Percentiles rank a stretch among this genome's conserved stretches.
phyloP scores from a whole-genome alignment of 1,140 invertebrate genomes.

The Cepaea nemoralis region DNA sequence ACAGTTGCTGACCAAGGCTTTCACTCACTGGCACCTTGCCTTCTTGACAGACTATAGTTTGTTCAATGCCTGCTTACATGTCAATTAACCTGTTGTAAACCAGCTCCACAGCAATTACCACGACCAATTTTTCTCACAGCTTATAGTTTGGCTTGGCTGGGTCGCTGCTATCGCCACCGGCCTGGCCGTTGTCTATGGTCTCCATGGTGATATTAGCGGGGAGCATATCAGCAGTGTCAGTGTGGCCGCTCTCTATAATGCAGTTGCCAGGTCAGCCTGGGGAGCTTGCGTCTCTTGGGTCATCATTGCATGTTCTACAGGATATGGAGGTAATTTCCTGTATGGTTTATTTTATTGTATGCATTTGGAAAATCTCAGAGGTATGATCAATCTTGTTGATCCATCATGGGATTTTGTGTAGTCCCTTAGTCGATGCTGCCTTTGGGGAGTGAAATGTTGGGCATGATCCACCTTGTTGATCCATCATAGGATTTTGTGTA shows the following conservation, averaged over 20 bases:
- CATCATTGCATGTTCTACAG: not conserved
- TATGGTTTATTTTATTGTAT: too few species aligned
- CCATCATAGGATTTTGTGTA: too few species aligned
- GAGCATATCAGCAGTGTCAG: not conserved
- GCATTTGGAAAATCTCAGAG: not conserved
- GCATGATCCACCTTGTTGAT: too few species aligned
- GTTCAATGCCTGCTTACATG: too few species aligned
- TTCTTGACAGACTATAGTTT: too few species aligned
- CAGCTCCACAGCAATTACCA: too few species aligned
- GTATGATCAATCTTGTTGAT: not conserved
- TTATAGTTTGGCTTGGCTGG: not conserved
- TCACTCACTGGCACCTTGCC: too few species aligned
- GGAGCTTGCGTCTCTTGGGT: not conserved
- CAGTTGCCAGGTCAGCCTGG: not conserved
- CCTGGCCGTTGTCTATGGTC: not conserved
- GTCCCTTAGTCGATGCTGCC: too few species aligned
- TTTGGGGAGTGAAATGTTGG: too few species aligned
- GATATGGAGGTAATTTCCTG: not conserved
- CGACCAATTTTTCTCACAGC: not conserved
- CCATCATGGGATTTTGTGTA: too few species aligned
- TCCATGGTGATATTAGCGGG: not conserved
- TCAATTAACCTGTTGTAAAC: too few species aligned
- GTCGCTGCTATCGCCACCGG: not conserved
- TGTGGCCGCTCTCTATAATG: not conserved
- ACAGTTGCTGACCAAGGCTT: too few species aligned